Percentiles rank a stretch among this genome's conserved stretches.
phyloP scores from a whole-genome alignment of 1,140 invertebrate species.

The Drosophila pruinosa region DNA sequence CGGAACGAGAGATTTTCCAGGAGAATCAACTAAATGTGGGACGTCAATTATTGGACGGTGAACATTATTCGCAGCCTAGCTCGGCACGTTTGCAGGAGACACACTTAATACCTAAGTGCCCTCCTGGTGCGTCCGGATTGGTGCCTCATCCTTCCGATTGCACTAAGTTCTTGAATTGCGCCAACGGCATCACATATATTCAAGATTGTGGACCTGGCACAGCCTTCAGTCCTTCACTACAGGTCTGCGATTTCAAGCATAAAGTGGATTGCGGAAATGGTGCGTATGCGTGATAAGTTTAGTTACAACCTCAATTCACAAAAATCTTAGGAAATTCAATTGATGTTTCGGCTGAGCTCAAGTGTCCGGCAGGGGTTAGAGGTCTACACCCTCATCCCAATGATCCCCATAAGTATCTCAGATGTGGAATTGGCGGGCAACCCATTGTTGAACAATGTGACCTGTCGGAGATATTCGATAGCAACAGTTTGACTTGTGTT shows the following conservation, averaged over 20 bases:
- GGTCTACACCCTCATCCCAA: conserved; percentile 85
- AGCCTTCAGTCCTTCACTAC: conserved; percentile 85
- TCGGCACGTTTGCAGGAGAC: not conserved
- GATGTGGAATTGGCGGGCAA: conserved; percentile 85
- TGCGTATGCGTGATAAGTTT: conserved; percentile 32
- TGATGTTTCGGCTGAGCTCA: conserved; percentile 1
- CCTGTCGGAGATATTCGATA: conserved; percentile 87
- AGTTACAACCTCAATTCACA: conserved; percentile 40
- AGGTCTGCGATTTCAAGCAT: conserved; percentile 86
- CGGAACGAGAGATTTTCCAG: conserved; percentile 47
- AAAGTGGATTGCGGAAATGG: conserved; percentile 84
- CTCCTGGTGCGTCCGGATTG: not conserved
- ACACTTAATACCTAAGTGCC: not conserved
- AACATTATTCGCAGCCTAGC: not conserved
- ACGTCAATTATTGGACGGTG: not conserved
- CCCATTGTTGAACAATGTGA: conserved; percentile 86
- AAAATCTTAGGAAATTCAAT: not conserved
- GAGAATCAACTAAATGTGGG: not conserved
- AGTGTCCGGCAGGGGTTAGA: conserved; percentile 42
- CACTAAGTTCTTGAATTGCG: conserved; percentile 87
- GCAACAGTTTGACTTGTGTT: conserved; percentile 85
- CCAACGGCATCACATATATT: conserved; percentile 84
- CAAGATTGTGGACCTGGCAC: conserved; percentile 87
- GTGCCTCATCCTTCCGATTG: conserved; percentile 86
- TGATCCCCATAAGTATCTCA: conserved; percentile 86